Base-by-base conservation (phyloP, 2,888 invertebrate species). In the Agonum fuliginosum region DNA sequence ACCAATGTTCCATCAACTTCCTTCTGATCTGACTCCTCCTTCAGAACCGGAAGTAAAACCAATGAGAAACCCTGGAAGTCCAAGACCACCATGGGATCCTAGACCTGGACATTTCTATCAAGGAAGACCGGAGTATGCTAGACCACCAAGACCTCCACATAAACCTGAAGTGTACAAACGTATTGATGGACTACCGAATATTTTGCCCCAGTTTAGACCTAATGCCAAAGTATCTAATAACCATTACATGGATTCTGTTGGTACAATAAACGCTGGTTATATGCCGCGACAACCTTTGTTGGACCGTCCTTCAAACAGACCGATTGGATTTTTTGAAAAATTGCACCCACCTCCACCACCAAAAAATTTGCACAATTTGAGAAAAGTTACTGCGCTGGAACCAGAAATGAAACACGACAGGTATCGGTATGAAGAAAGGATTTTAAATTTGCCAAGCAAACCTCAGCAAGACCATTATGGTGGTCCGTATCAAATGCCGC, bases 131-230 rank as follows among this genome's bases (percentile, higher is more conserved):
- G 87, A 87, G 81, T 87, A 87, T 78, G 85, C 84, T 1, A 80
- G 86, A 14, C 87, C 87, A 3, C 86, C 86, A 37, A 81, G 86
- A 27, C 84, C 83, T 24, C 80, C 83, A 27, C 80, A 79, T 48
- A 80, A 82, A n/a, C 84, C 84, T 54, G 82, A 85, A n/a, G 83
- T 86, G 2, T 87, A 84, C 79, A 87, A 87, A 81, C 81, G 86
- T 24, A 85, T 86, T 20, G 86, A 86, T 80, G 85, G 82, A 74
- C 83, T 91, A 48, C 93, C 93, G 0, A 93, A 93, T 81, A 93
- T 93, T 81, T 83, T 93, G 20, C 93, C 93, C 0, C 93, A 93
- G 82, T 93, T 93, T 81, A 87, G 93, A 30, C 93, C 93, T 0
- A 93, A 92, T 81, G 90, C 91, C 1, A 90, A 91, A 81, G 85